phyloP scores from a whole-genome alignment of 2,113 vertebrate species.

The Pristiophorus japonicus region DNA sequence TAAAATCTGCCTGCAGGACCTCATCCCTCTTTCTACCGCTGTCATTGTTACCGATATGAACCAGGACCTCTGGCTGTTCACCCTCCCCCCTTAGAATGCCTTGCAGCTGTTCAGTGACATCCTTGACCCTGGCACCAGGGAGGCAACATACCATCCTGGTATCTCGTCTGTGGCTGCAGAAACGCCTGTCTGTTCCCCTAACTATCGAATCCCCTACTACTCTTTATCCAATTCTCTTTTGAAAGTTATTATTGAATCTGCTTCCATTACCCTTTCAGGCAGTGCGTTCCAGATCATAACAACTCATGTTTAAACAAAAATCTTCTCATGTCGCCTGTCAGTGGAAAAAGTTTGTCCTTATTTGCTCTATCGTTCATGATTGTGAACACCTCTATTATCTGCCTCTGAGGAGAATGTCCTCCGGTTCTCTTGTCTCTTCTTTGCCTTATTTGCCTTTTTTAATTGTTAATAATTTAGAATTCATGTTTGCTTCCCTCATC shows the following conservation, averaged over 20 bases:
- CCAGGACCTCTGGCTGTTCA: no score
- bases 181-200: no score
- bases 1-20: no score
- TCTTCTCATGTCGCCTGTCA: neutral
- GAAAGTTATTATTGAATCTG: neutral
- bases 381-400: neutral
- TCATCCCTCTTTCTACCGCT: no score
- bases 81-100: no score
- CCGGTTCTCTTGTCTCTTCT: neutral
- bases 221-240: neutral
- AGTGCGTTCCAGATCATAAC: neutral
- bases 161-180: no score
- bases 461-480: neutral
- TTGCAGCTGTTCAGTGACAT: no score
- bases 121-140: no score
- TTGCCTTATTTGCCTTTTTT: neutral
- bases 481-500: neutral
- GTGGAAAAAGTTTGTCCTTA: neutral
- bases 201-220: no score
- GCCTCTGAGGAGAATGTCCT: neutral
- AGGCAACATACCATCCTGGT: no score
- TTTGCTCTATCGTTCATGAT: neutral
- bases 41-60: no score
- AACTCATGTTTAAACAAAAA: neutral
- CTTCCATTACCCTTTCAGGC: neutral